phyloP scores from a whole-genome alignment of 1,140 invertebrate genomes.

The Venturia canescens region DNA sequence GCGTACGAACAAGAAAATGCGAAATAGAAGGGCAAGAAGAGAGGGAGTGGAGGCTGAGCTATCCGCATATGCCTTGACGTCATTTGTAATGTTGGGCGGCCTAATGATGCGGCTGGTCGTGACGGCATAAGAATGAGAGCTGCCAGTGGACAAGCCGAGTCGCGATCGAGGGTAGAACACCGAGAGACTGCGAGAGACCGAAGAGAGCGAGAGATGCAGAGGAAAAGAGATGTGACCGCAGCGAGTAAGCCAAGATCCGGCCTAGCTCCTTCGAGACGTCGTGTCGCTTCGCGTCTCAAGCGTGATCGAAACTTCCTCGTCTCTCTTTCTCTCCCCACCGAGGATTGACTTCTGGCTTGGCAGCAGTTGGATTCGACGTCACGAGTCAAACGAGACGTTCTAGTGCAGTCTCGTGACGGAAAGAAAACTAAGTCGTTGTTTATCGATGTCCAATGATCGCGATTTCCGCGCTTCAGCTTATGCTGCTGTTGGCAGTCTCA shows the following conservation, averaged over 20 bases:
- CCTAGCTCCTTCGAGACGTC: conserved; percentile 31
- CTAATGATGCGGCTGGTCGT: conserved; percentile 65
- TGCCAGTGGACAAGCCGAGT: conserved; percentile 41
- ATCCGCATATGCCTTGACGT: conserved; percentile 55
- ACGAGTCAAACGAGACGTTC: conserved; percentile 14
- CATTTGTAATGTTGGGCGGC: conserved; percentile 65
- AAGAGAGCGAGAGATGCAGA: background rate
- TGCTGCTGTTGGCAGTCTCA: background rate
- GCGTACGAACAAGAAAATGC: conserved; percentile 8
- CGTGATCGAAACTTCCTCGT: conserved; percentile 19
- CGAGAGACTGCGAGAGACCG: background rate
- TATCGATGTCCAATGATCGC: conserved; percentile 6
- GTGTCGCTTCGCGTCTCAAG: conserved; percentile 37
- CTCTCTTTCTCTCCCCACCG: background rate
- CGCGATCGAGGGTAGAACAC: conserved; percentile 4
- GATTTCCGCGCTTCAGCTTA: background rate
- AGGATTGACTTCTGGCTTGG: conserved; percentile 2
- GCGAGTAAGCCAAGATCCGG: conserved; percentile 28
- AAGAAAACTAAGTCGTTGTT: background rate
- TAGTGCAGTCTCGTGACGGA: conserved; percentile 18
- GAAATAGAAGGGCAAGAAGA: conserved; percentile 32
- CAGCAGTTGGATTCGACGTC: background rate
- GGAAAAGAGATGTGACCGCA: background rate
- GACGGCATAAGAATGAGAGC: conserved; percentile 62
- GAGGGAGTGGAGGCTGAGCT: conserved; percentile 23